A percentile compares a stretch with the other conserved stretches of the same genome.
Evolutionary conservation across 1,140 invertebrate species (phyloP).

Genomic region (Leptoteleia sp.): DNA sequence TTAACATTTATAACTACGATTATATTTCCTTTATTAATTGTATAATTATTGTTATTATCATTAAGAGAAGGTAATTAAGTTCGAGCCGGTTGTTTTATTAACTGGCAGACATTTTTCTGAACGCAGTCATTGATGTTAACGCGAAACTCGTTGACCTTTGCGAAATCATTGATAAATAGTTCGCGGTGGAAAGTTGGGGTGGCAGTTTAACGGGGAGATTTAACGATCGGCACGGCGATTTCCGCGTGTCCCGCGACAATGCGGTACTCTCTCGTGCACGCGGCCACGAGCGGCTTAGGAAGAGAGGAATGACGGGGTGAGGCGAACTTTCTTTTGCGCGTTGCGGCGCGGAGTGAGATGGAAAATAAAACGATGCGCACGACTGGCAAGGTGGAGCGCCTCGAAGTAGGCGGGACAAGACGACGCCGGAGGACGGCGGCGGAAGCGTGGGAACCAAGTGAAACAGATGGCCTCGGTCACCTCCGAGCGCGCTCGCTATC

Average conservation of each 20-base stretch:
- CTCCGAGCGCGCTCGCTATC: conserved; percentile 72
- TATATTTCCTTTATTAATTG: no score
- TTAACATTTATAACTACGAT: no score
- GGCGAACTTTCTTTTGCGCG: conserved; percentile 49
- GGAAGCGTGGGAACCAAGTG: conserved; percentile 79
- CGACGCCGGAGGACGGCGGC: no score
- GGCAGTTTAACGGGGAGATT: conserved; percentile 34
- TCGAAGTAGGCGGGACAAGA: conserved; percentile 64
- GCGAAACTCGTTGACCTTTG: conserved; percentile 40
- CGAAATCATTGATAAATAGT: conserved; percentile 36
- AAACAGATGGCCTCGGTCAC: conserved; percentile 77
- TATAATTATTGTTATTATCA: no score
- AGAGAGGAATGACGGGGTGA: conserved; percentile 4
- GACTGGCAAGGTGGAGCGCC: conserved; percentile 49
- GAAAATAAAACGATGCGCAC: conserved; percentile 57
- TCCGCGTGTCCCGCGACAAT: conserved; percentile 43
- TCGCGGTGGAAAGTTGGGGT: conserved; percentile 29
- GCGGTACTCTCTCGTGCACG: conserved; percentile 13
- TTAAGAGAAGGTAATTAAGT: no score
- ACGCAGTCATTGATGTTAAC: conserved; percentile 1
- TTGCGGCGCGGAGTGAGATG: conserved; percentile 36
- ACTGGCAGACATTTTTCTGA: neutral
- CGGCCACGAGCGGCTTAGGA: neutral
- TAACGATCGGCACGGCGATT: conserved; percentile 28
- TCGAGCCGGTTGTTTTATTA: no score